A percentile compares a stretch with the other conserved stretches of the same genome.
Conservation (phyloP, 2,113 vertebrate species). For the Festucalex cinctus region DNA sequence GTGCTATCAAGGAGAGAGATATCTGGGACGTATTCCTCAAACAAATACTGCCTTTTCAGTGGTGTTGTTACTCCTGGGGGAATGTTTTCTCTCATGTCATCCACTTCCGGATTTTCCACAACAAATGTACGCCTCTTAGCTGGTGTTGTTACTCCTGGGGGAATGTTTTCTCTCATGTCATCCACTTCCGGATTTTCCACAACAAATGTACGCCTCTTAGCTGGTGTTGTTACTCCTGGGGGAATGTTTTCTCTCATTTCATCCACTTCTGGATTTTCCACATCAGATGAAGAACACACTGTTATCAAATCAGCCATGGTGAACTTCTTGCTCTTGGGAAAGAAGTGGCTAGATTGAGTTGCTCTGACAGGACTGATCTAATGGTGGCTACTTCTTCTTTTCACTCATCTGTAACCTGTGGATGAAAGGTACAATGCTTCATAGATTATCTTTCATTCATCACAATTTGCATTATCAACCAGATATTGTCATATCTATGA, state of each 20-base stretch:
- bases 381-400: background rate
- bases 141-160: background rate
- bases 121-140: background rate
- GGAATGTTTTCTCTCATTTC: conserved; percentile 40
- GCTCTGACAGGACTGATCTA: background rate
- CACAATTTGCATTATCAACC: background rate
- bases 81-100: conserved; percentile 43
- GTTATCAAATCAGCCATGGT: conserved; percentile 31
- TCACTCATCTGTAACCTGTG: conserved; percentile 4
- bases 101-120: conserved; percentile 9
- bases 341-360: background rate
- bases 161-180: conserved; percentile 40
- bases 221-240: background rate
- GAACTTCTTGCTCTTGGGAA: background rate
- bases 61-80: background rate
- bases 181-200: conserved; percentile 13
- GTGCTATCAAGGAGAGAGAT: conserved; percentile 35
- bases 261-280: conserved; percentile 13
- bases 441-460: background rate
- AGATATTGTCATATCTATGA: background rate
- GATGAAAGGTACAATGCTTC: background rate
- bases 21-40: conserved; percentile 47
- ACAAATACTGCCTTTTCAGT: conserved; percentile 2
- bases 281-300: background rate
- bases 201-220: background rate